These are phyloP conservation scores for Ernsta delagoae DNA, from an alignment of 2,888 invertebrate genomes.

Conservation along the genomic window DNA sequence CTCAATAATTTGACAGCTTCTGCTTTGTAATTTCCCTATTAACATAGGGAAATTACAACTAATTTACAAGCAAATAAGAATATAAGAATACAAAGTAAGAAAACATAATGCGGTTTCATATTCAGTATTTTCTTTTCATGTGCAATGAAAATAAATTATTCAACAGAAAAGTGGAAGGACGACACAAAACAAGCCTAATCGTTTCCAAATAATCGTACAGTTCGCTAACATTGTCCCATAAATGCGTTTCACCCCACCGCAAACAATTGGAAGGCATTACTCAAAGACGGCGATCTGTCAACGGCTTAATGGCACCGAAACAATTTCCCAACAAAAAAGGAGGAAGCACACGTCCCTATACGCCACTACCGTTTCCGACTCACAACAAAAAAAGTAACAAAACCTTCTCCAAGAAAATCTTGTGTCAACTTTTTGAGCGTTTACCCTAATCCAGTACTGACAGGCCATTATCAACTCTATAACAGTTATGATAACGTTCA, in stretches of 20 bases:
- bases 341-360: constrained; percentile 80
- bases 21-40: too few relatives aligned
- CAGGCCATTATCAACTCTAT: constrained; percentile 42
- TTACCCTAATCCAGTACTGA: constrained; percentile 52
- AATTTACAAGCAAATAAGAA: too few relatives aligned
- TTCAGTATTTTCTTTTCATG: too few relatives aligned
- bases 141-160: too few relatives aligned
- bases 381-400: constrained; percentile 77
- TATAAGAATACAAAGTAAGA: too few relatives aligned
- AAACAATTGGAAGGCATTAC: constrained; percentile 77
- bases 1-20: too few relatives aligned
- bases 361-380: constrained; percentile 75
- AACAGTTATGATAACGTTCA: background rate
- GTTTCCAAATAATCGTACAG: constrained; percentile 45
- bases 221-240: constrained; percentile 59
- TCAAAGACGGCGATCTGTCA: constrained; percentile 80
- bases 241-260: constrained; percentile 53
- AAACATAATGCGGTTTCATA: too few relatives aligned
- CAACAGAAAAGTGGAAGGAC: background rate
- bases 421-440: constrained; percentile 59
- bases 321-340: constrained; percentile 82
- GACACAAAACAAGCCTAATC: constrained; percentile 47
- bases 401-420: constrained; percentile 68
- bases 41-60: too few relatives aligned
- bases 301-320: constrained; percentile 83